These are phyloP conservation scores for Schizopygopsis malacanthus DNA, from an alignment of 2,797 vertebrate species.

Conservation along the genomic window DNA sequence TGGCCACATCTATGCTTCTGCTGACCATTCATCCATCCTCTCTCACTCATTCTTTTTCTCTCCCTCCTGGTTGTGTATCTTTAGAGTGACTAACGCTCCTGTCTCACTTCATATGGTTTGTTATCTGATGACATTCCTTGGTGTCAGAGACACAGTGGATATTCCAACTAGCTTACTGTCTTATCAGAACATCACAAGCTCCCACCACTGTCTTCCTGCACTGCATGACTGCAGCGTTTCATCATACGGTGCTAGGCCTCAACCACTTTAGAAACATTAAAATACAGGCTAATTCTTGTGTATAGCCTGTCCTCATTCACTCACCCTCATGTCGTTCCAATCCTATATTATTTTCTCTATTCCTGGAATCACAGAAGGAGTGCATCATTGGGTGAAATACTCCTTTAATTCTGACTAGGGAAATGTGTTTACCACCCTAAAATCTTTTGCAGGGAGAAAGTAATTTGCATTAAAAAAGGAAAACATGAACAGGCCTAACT, in stretches of 20 bases:
- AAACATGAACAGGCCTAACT: slow-evolving; percentile 30
- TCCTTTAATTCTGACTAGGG: neutral
- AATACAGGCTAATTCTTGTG: neutral
- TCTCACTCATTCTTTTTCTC: slow-evolving; percentile 21
- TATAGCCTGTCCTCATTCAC: neutral
- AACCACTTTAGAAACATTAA: slow-evolving; percentile 11
- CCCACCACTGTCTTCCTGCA: slow-evolving; percentile 47
- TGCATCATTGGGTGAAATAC: neutral
- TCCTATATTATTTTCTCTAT: neutral
- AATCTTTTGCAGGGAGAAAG: neutral
- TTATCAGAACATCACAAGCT: slow-evolving; percentile 63
- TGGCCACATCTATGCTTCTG: slow-evolving; percentile 27
- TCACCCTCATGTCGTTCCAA: neutral
- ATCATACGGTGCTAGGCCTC: slow-evolving; percentile 34
- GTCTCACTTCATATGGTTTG: slow-evolving; percentile 57
- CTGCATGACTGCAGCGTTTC: slow-evolving; percentile 45
- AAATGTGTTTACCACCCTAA: neutral
- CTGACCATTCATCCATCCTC: slow-evolving; percentile 40
- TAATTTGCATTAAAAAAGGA: neutral
- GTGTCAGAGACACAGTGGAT: slow-evolving; percentile 63
- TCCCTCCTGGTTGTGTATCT: slow-evolving; percentile 27
- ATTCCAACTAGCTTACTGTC: slow-evolving; percentile 54
- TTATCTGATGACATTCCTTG: slow-evolving; percentile 66
- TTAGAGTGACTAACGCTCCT: slow-evolving; percentile 53
- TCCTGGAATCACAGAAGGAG: neutral